Conservation (phyloP, 2,113 vertebrate species). For the Bos javanicus region DNA sequence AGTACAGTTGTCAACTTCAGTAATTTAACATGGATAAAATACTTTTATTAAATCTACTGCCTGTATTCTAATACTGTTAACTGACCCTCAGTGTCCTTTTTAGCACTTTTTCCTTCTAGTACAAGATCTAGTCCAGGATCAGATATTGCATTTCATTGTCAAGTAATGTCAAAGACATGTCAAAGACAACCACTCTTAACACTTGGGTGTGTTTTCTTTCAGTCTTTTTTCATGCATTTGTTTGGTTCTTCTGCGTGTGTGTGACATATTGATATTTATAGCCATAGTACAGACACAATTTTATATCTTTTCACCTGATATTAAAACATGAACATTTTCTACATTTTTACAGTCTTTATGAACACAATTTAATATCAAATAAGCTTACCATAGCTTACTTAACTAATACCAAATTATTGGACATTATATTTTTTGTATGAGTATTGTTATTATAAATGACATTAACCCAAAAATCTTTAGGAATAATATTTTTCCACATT, state of each 20-base stretch:
- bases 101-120: no score
- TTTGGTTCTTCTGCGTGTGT: background rate
- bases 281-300: background rate
- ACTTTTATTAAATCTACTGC: no score
- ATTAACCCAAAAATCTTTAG: background rate
- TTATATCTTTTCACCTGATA: background rate
- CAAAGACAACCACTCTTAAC: background rate
- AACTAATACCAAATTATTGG: background rate
- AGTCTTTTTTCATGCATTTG: background rate
- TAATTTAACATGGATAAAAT: no score
- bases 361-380: constrained; percentile 15
- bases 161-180: no score
- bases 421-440: background rate
- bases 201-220: constrained; percentile 16
- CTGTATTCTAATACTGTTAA: no score
- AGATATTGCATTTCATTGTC: no score
- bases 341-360: background rate
- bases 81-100: no score
- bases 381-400: background rate
- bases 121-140: no score
- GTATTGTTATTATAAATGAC: background rate
- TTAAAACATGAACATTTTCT: background rate
- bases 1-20: no score
- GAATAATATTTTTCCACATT: constrained; percentile 20
- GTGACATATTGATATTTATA: background rate